These are phyloP conservation scores for Orchesella flavescens DNA, from an alignment of 2,888 invertebrate species.

Conservation along the genomic window DNA sequence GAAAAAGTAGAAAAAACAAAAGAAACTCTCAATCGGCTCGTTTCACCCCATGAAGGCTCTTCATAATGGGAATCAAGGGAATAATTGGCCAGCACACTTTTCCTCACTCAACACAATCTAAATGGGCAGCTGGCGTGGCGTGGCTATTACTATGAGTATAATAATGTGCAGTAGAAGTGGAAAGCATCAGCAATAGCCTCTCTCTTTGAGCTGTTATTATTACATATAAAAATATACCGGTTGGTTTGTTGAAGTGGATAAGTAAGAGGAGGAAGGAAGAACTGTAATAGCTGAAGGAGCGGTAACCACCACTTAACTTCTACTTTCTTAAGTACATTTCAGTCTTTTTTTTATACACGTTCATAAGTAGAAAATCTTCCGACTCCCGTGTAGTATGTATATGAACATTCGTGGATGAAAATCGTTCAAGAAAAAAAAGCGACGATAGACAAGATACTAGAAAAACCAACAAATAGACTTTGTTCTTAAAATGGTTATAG, in stretches of 20 bases:
- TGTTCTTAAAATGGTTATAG: constrained; percentile 22
- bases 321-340: constrained; percentile 42
- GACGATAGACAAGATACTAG: constrained; percentile 5
- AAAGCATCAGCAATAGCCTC: neutral
- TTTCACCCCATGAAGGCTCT: constrained; percentile 70
- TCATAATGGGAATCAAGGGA: constrained; percentile 72
- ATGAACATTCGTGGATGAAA: neutral
- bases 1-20: constrained; percentile 60
- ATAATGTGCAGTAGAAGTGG: constrained; percentile 38
- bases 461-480: constrained; percentile 22
- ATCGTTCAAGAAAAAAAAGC: constrained; percentile 30
- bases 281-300: constrained; percentile 34
- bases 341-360: neutral
- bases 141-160: constrained; percentile 40
- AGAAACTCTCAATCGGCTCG: constrained; percentile 71
- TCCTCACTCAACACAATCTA: constrained; percentile 65
- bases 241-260: neutral
- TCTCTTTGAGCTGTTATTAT: neutral
- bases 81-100: constrained; percentile 71
- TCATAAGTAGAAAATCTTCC: too few relatives aligned
- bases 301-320: constrained; percentile 64
- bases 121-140: constrained; percentile 60
- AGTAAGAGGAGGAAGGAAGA: neutral
- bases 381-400: too few relatives aligned
- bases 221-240: neutral